Evolutionary conservation across 1,140 invertebrate species (phyloP).

Genomic region (Callitettix versicolor): DNA sequence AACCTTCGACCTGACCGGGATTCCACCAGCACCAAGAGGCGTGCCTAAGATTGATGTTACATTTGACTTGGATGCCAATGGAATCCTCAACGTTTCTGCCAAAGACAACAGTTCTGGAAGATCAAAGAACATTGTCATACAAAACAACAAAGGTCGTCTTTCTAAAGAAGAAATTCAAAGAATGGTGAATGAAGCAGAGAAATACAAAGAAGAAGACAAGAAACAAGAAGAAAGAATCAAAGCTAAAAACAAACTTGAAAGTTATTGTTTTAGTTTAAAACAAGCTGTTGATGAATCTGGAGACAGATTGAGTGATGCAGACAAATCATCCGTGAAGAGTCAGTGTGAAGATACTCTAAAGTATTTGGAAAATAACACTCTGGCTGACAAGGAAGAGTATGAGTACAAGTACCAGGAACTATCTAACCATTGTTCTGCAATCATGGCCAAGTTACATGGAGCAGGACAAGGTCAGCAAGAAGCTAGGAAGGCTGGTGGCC

Average conservation of each 20-base stretch:
- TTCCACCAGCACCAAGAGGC: constrained; percentile 71
- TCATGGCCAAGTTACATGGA: constrained; percentile 41
- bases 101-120: constrained; percentile 38
- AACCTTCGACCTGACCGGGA: constrained; percentile 64
- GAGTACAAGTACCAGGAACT: constrained; percentile 35
- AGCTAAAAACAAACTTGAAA: constrained; percentile 55
- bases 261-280: constrained; percentile 57
- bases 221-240: constrained; percentile 43
- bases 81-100: constrained; percentile 43
- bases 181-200: constrained; percentile 57
- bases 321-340: constrained; percentile 29
- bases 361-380: constrained; percentile 43
- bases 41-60: constrained; percentile 89
- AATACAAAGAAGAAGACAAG: constrained; percentile 42
- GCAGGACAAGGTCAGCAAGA: not conserved
- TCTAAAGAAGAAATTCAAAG: no score
- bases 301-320: constrained; percentile 33
- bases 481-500: not conserved
- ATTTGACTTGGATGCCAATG: constrained; percentile 69
- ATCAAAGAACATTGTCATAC: no score
- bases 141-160: constrained; percentile 41
- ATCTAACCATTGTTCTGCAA: constrained; percentile 35
- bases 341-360: constrained; percentile 39
- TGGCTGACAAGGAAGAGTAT: constrained; percentile 39
- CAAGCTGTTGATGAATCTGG: constrained; percentile 37